Base-by-base conservation (phyloP, 1,140 invertebrate genomes). In the Bombus fervidus region DNA sequence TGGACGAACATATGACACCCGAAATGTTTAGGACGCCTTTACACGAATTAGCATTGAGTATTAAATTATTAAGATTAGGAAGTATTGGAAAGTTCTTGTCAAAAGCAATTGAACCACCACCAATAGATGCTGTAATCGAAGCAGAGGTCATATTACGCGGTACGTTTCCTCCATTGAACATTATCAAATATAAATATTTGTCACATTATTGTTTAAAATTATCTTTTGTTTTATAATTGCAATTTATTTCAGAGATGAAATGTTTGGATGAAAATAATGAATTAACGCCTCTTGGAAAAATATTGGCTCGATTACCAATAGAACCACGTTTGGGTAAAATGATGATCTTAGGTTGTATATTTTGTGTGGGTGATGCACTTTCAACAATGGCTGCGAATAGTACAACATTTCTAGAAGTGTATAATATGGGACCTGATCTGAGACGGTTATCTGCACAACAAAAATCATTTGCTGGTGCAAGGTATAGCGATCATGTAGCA, bases 21-120 rank as follows among this genome's bases (percentile, higher is more conserved):
- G 99, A 99, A 96, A 99, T 99, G 96, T 99, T 99, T 95, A 96
- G 99, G 76, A 99, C 98, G 5, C 99, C 99, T 1, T 95, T 99
- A 8, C 98, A 99, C 92, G 98, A 99, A 93, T 95, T 98, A 66
- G 97, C 98, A 0, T 95, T 98, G 28, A 97, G 97, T 84, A 98
- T 98, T 37, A 98, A 99, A 94, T 94, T 99, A 5, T 95, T 99
- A n/a, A 96, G 98, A 76, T 95, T 99, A 8, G 98, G 99, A 78
- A 96, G 96, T 43, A 98, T 99, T 92, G 97, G 98, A 8, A 98
- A 99, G 92, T 99, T 99, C 94, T 95, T 99, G 18, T 98, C 97
- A 22, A 99, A 99, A 95, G 98, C 98, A 0, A 97, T 99, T 66
- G 98, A 99, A 93, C 98, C 98, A 2, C 99, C 99, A 64, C 98